Evolutionary conservation across 2,113 vertebrate genomes (phyloP).

Genomic region (Picathartes gymnocephalus): DNA sequence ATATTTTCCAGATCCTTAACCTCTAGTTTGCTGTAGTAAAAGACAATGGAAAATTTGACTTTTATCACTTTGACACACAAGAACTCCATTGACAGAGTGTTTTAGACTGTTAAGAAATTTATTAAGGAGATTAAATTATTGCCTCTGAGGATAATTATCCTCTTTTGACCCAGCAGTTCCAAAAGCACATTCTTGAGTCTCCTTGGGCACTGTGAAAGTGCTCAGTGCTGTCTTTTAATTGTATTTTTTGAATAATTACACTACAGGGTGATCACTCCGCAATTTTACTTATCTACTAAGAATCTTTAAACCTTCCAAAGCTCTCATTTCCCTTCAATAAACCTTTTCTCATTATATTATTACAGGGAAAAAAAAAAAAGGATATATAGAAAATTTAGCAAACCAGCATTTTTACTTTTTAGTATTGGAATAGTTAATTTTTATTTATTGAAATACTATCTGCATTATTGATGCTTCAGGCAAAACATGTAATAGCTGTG

Average conservation of each 20-base stretch:
- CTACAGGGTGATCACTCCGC: neutral
- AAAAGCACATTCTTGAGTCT: neutral
- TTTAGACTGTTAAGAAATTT: neutral
- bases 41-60: neutral
- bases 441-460: neutral
- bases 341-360: neutral
- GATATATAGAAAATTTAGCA: neutral
- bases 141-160: neutral
- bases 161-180: neutral
- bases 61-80: neutral
- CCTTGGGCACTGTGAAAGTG: neutral
- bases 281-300: neutral
- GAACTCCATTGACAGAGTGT: neutral
- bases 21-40: neutral
- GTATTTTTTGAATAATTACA: constrained; percentile 1
- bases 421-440: neutral
- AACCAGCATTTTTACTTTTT: neutral
- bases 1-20: neutral
- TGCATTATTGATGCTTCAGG: neutral
- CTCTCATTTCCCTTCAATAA: neutral
- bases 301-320: neutral
- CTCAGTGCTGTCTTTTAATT: neutral
- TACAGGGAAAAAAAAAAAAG: neutral
- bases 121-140: constrained; percentile 17
- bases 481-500: neutral